Base-by-base conservation (phyloP, 2,888 invertebrate species). In the Aspidiotus destructor region DNA sequence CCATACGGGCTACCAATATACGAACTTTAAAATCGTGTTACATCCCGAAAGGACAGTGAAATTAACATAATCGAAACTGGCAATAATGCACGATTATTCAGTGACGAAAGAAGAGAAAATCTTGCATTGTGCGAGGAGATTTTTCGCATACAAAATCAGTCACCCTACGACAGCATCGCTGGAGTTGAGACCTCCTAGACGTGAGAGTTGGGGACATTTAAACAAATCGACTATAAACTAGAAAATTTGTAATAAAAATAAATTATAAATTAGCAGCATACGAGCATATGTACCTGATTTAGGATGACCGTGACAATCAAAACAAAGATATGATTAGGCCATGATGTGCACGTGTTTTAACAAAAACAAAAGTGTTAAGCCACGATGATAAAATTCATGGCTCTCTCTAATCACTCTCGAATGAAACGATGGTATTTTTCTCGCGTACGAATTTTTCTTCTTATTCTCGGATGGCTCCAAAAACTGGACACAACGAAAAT, bases 281-380 rank as follows among this genome's bases (percentile, higher is more conserved):
- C 17, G 16, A 65, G 48, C n/a, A 13, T 65, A 42, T 58, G 58
- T 65, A 65, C 65, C 65, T 65, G 65, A 57, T 44, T 65, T 58
- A 55, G 54, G 65, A 65, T 61, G 68, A 68, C 68, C 68, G 62
- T 68, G 68, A 68, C 68, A 68, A 68, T 68, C 68, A 68, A 68
- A 68, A 68, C 68, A 68, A 68, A 61, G 61, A 68, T 68, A 68
- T 61, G 62, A 54, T 68, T 68, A 42, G 60, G 61, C 55, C 68
- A 68, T 68, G 61, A 55, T 62, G 68, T 60, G 68, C 68, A 68
- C 68, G 68, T 68, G 68, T 68, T 60, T 65, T 58, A 65, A 65
- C 58, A 58, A 42, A 65, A 65, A 65, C 57, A 55, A 58, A 65
- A 65, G 65, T 58, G 58, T 65, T 42, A 15, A 16, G 41, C 28